These are phyloP conservation scores for Leptosomus discolor DNA, from an alignment of 2,113 vertebrate species.

Conservation along the genomic window DNA sequence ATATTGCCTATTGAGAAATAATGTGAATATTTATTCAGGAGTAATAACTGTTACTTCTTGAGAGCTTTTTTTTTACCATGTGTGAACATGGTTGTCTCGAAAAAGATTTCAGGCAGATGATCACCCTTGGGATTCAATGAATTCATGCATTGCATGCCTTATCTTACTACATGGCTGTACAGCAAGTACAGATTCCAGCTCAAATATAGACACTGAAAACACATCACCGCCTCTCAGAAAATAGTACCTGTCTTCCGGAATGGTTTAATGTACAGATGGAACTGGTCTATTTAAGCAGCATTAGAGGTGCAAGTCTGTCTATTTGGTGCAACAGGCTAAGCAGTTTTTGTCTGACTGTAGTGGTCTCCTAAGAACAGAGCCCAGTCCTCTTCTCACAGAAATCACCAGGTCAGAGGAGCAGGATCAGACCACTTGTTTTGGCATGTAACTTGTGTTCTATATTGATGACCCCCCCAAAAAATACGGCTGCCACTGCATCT, in stretches of 20 bases:
- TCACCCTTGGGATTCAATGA: constrained; percentile 21
- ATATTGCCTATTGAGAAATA: neutral
- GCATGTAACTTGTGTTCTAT: neutral
- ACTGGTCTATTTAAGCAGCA: neutral
- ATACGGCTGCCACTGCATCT: neutral
- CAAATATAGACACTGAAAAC: neutral
- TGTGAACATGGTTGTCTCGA: constrained; percentile 7
- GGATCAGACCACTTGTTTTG: neutral
- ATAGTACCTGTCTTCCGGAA: neutral
- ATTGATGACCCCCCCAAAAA: neutral
- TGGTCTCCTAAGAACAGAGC: neutral
- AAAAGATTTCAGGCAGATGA: constrained; percentile 28
- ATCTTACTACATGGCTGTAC: neutral
- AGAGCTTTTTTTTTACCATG: neutral
- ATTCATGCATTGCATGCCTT: neutral
- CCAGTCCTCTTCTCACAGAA: neutral
- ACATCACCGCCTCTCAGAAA: neutral
- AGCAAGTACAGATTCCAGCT: neutral
- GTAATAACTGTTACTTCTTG: constrained; percentile 31
- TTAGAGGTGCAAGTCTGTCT: neutral
- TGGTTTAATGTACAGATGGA: neutral
- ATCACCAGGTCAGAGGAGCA: neutral
- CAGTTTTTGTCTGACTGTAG: neutral
- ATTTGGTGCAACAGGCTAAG: neutral
- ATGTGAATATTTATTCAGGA: neutral